A percentile compares a stretch with the other conserved stretches of the same genome.
Evolutionary conservation across 1,140 invertebrate genomes (phyloP).

Genomic region (Andrena cerasifolii): DNA sequence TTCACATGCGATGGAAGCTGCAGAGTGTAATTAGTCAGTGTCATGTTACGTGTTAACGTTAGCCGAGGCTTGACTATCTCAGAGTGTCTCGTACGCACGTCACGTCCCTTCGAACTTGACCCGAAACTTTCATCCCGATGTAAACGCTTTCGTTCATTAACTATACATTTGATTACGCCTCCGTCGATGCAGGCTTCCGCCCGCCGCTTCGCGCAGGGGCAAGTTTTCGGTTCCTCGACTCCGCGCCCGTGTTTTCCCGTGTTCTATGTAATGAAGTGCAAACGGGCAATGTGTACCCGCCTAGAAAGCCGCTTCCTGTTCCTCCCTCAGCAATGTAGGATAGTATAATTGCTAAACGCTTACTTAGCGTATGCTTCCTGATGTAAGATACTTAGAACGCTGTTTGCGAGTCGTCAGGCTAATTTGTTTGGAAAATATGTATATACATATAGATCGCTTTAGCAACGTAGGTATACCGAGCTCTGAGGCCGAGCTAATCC

Average conservation of each 20-base stretch:
- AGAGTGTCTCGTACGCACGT: conserved; percentile 9
- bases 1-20: background rate
- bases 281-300: conserved; percentile 31
- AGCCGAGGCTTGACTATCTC: background rate
- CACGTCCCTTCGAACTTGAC: conserved; percentile 14
- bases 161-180: conserved; percentile 1
- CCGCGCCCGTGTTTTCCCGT: conserved; percentile 9
- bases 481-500: background rate
- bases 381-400: conserved; percentile 36
- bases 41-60: conserved; percentile 5
- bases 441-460: conserved; percentile 3
- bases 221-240: conserved; percentile 36
- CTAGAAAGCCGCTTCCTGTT: conserved; percentile 30
- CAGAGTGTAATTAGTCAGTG: conserved; percentile 19
- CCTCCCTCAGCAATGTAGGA: conserved; percentile 8
- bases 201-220: background rate
- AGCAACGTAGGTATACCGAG: background rate
- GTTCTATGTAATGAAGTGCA: conserved; percentile 44
- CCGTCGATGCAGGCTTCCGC: conserved; percentile 10
- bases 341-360: conserved; percentile 42
- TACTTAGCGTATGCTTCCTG: conserved; percentile 45
- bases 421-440: conserved; percentile 26
- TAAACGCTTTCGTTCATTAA: conserved; percentile 48
- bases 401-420: conserved; percentile 43
- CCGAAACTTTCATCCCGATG: conserved; percentile 32